Conservation (phyloP, 2,797 vertebrate species). For the Mus caroli region DNA sequence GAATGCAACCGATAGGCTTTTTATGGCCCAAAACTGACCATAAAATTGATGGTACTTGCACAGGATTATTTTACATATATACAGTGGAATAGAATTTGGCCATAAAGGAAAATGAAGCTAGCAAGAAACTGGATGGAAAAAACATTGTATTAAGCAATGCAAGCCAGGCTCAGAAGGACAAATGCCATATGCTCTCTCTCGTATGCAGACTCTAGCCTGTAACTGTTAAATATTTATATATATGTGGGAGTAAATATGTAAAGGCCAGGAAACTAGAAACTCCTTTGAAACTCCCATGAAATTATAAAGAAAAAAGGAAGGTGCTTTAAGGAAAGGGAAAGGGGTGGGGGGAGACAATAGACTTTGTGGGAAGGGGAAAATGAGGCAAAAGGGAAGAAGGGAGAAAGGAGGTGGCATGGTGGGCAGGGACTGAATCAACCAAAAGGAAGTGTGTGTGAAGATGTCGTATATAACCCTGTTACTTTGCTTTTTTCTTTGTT, state of each 20-base stretch:
- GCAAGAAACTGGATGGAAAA: not conserved
- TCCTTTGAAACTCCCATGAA: not conserved
- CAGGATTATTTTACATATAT: not conserved
- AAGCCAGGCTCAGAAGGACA: not conserved
- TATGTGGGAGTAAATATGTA: not conserved
- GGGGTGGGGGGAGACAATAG: no score
- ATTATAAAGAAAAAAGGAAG: not conserved
- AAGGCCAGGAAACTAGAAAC: constrained; percentile 17
- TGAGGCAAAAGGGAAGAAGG: not conserved
- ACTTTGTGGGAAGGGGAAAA: not conserved
- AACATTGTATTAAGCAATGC: not conserved
- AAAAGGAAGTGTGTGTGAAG: not conserved
- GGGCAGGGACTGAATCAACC: not conserved
- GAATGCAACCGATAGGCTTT: constrained; percentile 8
- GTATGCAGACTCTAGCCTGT: not conserved
- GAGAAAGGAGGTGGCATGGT: no score
- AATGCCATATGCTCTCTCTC: not conserved
- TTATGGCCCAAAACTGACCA: constrained; percentile 7
- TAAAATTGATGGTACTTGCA: not conserved
- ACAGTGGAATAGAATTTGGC: not conserved
- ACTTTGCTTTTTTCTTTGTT: not conserved
- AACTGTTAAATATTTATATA: constrained; percentile 17
- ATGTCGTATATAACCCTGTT: not conserved
- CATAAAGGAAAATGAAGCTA: not conserved
- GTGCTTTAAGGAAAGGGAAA: no score